These are phyloP conservation scores for Aphrocallistes beatrix DNA, from an alignment of 37 sponge, comb jelly and placozoan species.

Conservation along the genomic window DNA sequence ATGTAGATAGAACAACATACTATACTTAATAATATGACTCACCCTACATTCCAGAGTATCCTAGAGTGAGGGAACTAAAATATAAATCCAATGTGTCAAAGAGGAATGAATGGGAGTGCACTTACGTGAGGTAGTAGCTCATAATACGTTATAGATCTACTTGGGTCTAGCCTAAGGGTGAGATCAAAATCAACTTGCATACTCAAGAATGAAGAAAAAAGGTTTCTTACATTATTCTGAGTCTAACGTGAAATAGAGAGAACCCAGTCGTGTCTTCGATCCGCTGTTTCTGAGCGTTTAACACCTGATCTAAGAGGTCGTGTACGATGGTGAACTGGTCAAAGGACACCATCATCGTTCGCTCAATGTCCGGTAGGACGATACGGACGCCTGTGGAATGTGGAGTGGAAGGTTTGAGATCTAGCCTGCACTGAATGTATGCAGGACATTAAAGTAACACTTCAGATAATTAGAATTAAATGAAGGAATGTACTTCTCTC, in stretches of 20 bases:
- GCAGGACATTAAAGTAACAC: background rate
- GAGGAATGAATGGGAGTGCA: background rate
- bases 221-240: constrained; percentile 39
- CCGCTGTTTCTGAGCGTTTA: constrained; percentile 31
- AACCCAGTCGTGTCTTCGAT: constrained; percentile 41
- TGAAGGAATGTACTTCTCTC: constrained; percentile 38
- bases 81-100: constrained; percentile 32
- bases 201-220: background rate
- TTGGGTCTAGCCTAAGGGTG: background rate
- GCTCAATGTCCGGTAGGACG: constrained; percentile 59
- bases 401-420: constrained; percentile 57
- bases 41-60: constrained; percentile 69
- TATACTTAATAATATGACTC: constrained; percentile 22
- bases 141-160: background rate
- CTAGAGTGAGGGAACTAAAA: constrained; percentile 34
- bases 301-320: constrained; percentile 48
- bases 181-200: background rate
- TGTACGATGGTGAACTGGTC: constrained; percentile 75
- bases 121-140: background rate
- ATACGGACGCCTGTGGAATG: constrained; percentile 55
- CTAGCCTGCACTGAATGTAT: constrained; percentile 48
- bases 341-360: constrained; percentile 55
- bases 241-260: constrained; percentile 56
- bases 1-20: background rate
- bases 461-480: background rate